A percentile compares a stretch with the other conserved stretches of the same genome.
phyloP scores from a whole-genome alignment of 2,888 invertebrate genomes.

The Eupelmus urozonus region DNA sequence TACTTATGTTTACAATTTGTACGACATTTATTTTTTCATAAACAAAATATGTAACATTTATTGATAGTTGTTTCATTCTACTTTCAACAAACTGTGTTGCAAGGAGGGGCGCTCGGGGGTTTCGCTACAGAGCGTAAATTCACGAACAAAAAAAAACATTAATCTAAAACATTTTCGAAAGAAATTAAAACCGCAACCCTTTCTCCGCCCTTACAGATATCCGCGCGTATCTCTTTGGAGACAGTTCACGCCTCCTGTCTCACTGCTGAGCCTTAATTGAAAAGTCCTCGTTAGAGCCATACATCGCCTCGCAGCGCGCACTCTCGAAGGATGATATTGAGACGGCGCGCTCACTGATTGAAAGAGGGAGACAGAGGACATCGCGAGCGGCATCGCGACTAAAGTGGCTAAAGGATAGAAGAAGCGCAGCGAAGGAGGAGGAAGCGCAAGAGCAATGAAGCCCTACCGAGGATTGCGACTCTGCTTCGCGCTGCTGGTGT shows the following conservation, averaged over 20 bases:
- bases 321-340: slow-evolving; percentile 68
- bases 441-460: background rate
- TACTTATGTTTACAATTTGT: too few species aligned
- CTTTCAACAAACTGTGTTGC: too few species aligned
- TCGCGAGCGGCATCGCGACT: background rate
- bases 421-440: background rate
- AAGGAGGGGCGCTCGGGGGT: too few species aligned
- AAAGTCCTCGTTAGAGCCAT: slow-evolving; percentile 43
- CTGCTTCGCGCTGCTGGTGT: slow-evolving; percentile 68
- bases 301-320: background rate
- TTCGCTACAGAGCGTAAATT: too few species aligned
- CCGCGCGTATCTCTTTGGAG: background rate
- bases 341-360: slow-evolving; percentile 67
- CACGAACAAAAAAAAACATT: too few species aligned
- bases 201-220: too few species aligned
- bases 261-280: slow-evolving; percentile 30
- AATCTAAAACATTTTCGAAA: too few species aligned
- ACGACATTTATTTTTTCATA: too few species aligned
- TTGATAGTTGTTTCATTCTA: too few species aligned
- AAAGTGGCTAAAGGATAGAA: background rate
- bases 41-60: too few species aligned
- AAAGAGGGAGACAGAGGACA: slow-evolving; percentile 60
- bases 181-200: too few species aligned
- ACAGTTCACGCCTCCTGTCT: background rate
- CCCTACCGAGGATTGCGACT: slow-evolving; percentile 22